Evolutionary conservation across 2,113 vertebrate species (phyloP).

Genomic region (Sorex araneus): DNA sequence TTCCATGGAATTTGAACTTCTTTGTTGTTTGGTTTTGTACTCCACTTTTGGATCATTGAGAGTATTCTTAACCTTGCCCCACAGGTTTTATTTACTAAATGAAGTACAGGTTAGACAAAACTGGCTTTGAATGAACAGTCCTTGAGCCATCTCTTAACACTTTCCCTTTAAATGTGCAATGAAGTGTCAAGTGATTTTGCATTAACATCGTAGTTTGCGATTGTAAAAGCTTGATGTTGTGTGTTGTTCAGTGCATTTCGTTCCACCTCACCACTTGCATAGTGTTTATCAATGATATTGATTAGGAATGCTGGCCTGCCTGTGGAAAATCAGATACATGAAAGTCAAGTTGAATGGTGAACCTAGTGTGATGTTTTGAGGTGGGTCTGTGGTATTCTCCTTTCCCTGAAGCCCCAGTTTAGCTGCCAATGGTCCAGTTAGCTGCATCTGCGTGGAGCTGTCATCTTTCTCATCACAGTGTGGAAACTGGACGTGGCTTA

Average conservation of each 20-base stretch:
- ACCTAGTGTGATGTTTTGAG: slow-evolving; percentile 36
- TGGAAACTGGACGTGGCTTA: neutral
- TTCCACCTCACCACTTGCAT: neutral
- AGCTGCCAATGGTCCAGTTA: neutral
- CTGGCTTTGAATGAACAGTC: neutral
- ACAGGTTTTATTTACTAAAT: neutral
- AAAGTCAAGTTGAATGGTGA: slow-evolving; percentile 22
- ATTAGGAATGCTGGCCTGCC: slow-evolving; percentile 24
- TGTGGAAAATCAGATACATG: slow-evolving; percentile 55
- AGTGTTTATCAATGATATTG: slow-evolving; percentile 18
- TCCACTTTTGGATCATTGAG: neutral
- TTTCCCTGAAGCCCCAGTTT: neutral
- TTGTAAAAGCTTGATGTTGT: slow-evolving; percentile 18
- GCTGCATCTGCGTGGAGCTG: neutral
- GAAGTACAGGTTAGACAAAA: neutral
- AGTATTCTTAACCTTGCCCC: neutral
- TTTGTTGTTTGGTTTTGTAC: slow-evolving; percentile 43
- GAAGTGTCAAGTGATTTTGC: slow-evolving; percentile 10
- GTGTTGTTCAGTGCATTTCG: neutral
- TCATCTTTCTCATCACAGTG: neutral
- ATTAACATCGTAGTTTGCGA: neutral
- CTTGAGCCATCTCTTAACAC: neutral
- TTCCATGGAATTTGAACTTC: neutral
- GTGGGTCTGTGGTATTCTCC: slow-evolving; percentile 14
- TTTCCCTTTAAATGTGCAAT: slow-evolving; percentile 27